phyloP scores from a whole-genome alignment of 2,797 vertebrate species.

The Typhlichthys subterraneus region DNA sequence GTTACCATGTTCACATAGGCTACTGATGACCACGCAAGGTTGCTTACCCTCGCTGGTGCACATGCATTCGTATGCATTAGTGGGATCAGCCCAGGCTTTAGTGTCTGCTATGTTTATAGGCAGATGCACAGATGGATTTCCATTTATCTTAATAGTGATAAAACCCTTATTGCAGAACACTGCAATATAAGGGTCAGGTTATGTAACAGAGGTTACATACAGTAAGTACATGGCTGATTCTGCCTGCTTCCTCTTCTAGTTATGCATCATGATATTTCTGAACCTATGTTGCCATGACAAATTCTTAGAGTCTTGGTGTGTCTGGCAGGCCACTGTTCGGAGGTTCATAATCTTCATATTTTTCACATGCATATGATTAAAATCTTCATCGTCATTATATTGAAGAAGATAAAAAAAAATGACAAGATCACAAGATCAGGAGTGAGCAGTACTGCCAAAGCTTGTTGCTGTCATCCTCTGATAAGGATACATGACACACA shows the following conservation, averaged over 20 bases:
- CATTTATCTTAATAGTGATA: constrained; percentile 19
- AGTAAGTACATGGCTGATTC: constrained; percentile 27
- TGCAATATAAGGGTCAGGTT: constrained; percentile 28
- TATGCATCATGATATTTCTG: background rate
- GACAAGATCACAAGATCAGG: constrained; percentile 9
- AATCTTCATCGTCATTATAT: constrained; percentile 20
- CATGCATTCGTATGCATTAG: constrained; percentile 72
- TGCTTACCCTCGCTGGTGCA: constrained; percentile 56
- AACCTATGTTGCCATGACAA: background rate
- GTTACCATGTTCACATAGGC: constrained; percentile 42
- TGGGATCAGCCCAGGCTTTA: constrained; percentile 58
- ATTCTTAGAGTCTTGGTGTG: constrained; percentile 8
- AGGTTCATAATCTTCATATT: background rate
- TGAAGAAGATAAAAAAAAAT: constrained; percentile 4
- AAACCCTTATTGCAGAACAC: constrained; percentile 23
- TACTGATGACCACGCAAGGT: constrained; percentile 31
- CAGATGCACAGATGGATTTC: constrained; percentile 44
- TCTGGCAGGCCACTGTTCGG: constrained; percentile 5
- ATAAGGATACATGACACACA: constrained; percentile 50
- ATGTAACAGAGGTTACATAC: constrained; percentile 16
- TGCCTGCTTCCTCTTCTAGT: background rate
- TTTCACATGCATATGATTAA: constrained; percentile 10
- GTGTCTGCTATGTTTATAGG: constrained; percentile 43
- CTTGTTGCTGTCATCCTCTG: constrained; percentile 66
- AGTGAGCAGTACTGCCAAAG: constrained; percentile 46